Conservation (phyloP, 1,140 invertebrate genomes). For the Drosophila miranda region DNA sequence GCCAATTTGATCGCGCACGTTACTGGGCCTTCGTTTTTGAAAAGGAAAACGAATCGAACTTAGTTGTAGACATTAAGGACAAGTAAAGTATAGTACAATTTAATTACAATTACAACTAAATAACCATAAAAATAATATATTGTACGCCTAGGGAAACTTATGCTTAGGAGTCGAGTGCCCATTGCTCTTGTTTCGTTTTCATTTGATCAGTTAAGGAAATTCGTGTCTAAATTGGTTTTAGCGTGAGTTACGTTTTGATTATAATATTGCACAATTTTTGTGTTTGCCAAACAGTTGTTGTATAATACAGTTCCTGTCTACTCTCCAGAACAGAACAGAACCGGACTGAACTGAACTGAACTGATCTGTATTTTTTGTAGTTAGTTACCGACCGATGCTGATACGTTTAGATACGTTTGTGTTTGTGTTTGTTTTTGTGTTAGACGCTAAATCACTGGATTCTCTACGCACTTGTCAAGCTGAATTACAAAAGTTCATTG, state of each 20-base stretch:
- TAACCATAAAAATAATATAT: conserved; percentile 64
- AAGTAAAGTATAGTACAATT: conserved; percentile 66
- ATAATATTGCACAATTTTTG: conserved; percentile 62
- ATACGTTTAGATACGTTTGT: conserved; percentile 59
- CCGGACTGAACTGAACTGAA: neutral
- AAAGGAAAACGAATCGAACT: conserved; percentile 54
- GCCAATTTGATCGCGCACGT: conserved; percentile 46
- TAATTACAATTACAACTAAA: conserved; percentile 76
- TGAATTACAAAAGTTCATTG: conserved; percentile 61
- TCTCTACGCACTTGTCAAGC: conserved; percentile 48
- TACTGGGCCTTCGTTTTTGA: conserved; percentile 59
- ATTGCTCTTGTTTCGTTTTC: conserved; percentile 46
- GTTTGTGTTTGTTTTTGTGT: conserved; percentile 44
- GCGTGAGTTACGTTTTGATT: conserved; percentile 35
- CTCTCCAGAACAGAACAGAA: no score
- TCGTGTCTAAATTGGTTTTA: conserved; percentile 43
- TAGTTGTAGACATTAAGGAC: conserved; percentile 45
- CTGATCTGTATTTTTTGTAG: conserved; percentile 20
- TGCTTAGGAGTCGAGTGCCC: conserved; percentile 55
- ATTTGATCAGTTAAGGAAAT: conserved; percentile 50
- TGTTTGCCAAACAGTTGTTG: conserved; percentile 44
- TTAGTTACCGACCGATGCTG: conserved; percentile 30
- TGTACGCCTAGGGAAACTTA: conserved; percentile 63
- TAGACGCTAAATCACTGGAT: conserved; percentile 72
- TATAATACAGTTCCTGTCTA: conserved; percentile 42